Percentiles rank a stretch among this genome's conserved stretches.
Evolutionary conservation across 2,113 vertebrate species (phyloP).

Genomic region (Syrmaticus mikado): DNA sequence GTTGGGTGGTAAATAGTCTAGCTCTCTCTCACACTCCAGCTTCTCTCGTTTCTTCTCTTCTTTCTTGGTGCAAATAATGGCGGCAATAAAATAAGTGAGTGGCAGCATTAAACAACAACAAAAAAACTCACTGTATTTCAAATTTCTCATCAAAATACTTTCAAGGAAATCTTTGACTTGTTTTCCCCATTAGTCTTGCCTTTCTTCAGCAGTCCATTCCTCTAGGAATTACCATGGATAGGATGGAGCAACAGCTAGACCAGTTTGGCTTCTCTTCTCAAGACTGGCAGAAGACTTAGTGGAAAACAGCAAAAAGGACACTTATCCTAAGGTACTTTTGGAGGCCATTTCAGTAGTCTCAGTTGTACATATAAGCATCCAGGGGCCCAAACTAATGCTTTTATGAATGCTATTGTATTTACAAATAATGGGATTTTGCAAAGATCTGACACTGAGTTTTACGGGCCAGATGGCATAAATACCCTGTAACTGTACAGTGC

Average conservation of each 20-base stretch:
- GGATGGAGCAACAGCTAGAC: background rate
- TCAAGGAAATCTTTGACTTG: constrained; percentile 47
- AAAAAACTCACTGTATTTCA: background rate
- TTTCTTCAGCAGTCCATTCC: background rate
- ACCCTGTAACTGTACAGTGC: background rate
- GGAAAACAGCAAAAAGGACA: background rate
- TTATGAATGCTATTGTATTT: background rate
- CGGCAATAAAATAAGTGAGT: constrained; percentile 36
- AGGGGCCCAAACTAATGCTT: background rate
- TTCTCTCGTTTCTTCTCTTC: constrained; percentile 10
- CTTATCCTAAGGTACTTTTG: background rate
- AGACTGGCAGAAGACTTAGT: background rate
- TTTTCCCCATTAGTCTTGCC: background rate
- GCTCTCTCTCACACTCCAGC: background rate
- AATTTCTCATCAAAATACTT: constrained; percentile 25
- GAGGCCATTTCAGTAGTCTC: background rate
- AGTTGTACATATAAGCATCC: background rate
- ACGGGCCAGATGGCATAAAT: constrained; percentile 1
- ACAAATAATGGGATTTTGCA: background rate
- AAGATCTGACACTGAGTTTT: background rate
- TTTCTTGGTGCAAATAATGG: background rate
- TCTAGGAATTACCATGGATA: background rate
- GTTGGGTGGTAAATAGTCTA: constrained; percentile 40
- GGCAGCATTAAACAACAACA: background rate
- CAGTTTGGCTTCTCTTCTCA: background rate